Evolutionary conservation across 2,888 invertebrate species (phyloP).

Genomic region (Morinoia aosen): DNA sequence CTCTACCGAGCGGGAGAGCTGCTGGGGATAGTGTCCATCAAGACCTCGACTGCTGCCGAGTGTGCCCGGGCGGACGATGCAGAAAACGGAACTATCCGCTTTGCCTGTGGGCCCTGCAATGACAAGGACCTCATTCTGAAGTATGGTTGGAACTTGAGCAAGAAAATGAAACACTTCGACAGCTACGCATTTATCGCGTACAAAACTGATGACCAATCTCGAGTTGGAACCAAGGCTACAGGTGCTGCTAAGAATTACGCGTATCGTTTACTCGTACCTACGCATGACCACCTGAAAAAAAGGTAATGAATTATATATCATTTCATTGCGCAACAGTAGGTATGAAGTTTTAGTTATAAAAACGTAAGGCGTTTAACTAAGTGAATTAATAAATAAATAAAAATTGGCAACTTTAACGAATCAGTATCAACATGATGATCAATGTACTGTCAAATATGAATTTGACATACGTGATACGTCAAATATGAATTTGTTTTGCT

Average conservation of each 20-base stretch:
- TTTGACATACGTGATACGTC: too few relatives aligned
- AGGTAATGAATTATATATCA: background rate
- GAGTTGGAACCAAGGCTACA: background rate
- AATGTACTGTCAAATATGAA: too few relatives aligned
- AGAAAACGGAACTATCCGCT: background rate
- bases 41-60: background rate
- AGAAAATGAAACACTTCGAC: background rate
- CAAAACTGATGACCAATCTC: background rate
- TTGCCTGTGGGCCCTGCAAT: background rate
- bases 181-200: background rate
- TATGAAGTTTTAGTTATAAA: too few relatives aligned
- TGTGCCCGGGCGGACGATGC: background rate
- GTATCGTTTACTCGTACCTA: background rate
- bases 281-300: slow-evolving; percentile 2
- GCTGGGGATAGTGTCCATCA: background rate
- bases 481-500: too few relatives aligned
- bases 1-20: background rate
- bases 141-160: background rate
- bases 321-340: too few relatives aligned
- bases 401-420: too few relatives aligned
- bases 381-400: too few relatives aligned
- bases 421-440: too few relatives aligned
- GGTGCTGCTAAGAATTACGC: slow-evolving; percentile 16
- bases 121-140: background rate
- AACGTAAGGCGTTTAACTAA: too few relatives aligned